Evolutionary conservation across 2,113 vertebrate genomes (phyloP), one percentile per base, ranked within the genome.

Genomic region (Cryptotis parvus): DNA sequence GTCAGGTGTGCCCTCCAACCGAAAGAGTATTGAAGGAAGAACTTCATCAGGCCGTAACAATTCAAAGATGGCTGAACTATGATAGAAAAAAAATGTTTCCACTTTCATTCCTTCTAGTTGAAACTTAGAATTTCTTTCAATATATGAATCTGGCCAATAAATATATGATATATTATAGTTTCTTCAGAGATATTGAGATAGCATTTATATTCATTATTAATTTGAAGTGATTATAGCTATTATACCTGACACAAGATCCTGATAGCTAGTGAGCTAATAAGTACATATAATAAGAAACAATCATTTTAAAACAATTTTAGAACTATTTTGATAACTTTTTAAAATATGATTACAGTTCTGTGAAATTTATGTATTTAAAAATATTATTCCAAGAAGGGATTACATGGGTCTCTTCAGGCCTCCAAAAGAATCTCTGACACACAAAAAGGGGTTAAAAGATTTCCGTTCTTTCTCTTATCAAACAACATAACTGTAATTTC

Each of bases 221-320:
- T 84, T 41, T 43, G 35, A 85, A 86, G 84, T 84, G n/a, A 49
- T 63, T 72, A 16, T 20, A 87, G 37, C 77, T 77, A 29, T 14
- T 55, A 27, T 24, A 12, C 11, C 45, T 69, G 70, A 11, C 43
- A 33, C 26, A 65, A 73, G 26, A 49, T 15, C n/a, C 9, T 37
- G 26, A 73, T 63, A 52, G 22, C 63, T n/a, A 78, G 37, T 29
- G 6, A 73, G 22, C 49, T 66, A 84, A 66, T 70, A n/a, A 26
- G n/a, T 24, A 37, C 26, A 41, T 58, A 41, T 37, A 39, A 58
- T 49, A 16, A 14, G 16, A 55, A 35, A 35, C 11, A 37, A 52
- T 58, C 18, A 58, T 58, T 58, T 24, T 22, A 58, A 58, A 58
- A 58, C 16, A 69, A n/a, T 68, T 89, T 81, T 37, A 66, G 43